Evolutionary conservation across 2,797 vertebrate genomes (phyloP), one percentile per base, ranked within the genome.

Genomic region (Phataginus tricuspis): DNA sequence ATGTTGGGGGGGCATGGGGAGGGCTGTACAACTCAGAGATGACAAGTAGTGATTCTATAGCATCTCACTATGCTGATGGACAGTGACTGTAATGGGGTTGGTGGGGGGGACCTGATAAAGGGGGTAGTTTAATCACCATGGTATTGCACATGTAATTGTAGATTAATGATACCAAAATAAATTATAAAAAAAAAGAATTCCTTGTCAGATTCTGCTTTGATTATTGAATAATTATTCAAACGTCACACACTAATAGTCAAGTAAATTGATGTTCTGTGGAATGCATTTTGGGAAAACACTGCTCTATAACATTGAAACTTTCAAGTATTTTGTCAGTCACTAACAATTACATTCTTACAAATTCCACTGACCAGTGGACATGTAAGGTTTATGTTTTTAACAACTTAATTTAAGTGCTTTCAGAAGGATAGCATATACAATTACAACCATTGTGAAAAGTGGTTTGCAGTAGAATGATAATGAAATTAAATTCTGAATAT

Each of bases 371-470:
- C 37, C 93, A 82, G 27, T 79, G 42, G 31, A 88, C n/a, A 90
- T 68, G 79, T 59, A 96, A 96, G 39, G 42, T 16, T 31, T 57
- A 71, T 51, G 10, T 88, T 90, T 10, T 1, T 88, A 96, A 79
- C 59, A 96, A 86, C 61, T 49, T 53, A 83, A 94, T 85, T 12
- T 91, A 97, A 97, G 45, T 96, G 4, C 13, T 82, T 57, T 92
- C 53, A 84, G 51, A 96, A 63, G 37, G 88, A 88, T 51, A 93
- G 23, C 16, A 84, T 80, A 87, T 53, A 25, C 94, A 97, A 98
- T 97, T 97, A 96, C 63, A 95, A 29, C 11, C 39, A 71, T 37
- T 88, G 23, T 96, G 42, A 64, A 97, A 93, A 91, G 90, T 85
- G 15, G 9, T 87, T 97, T 98, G 63, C 29, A 85, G n/a, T 77